Base-by-base conservation (phyloP, 2,797 vertebrate species). In the Lates japonicus region DNA sequence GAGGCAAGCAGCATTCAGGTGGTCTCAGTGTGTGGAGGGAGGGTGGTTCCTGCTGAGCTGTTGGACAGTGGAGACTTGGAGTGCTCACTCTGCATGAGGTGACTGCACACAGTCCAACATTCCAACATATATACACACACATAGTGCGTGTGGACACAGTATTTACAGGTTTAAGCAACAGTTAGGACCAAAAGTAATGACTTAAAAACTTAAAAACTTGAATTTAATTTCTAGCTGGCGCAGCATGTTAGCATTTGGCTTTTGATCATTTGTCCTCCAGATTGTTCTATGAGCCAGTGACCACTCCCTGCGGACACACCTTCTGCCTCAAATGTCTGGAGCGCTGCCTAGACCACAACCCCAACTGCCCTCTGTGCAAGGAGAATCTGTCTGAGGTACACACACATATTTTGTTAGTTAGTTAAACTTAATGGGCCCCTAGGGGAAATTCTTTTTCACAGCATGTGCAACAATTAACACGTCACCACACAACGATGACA, bases 251-350 rank as follows among this genome's bases (percentile, higher is more conserved):
- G 20, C 7, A 4, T 31, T 20, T 13, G 13, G 39, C 37, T 25
- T 59, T 59, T 41, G 14, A 4, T 37, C 2, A 3, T 62, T 63
- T 70, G 5, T 74, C 5, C 29, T 80, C 4, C 69, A 95, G 94
- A 52, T 89, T 95, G 70, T 94, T 94, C 86, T 94, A 97, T 4
- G 97, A 99, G 85, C 98, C 98, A 3, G 97, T 98, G 68, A 94
- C 97, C 72, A 98, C 96, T 5, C 97, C 97, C 72, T 98, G 98
- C 74, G 97, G 97, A 89, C 98, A 98, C 88, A 97, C 96, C 7
- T 97, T 99, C 95, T 98, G 98, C 94, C 97, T 98, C 64, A 98
- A 97, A 94, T 99, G 97, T 95, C 96, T 97, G 70, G 96, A 99
- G 89, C 97, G 96, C 91, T 98, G 97, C 94, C 93, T 98, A 82